Conservation (phyloP, 2,113 vertebrate genomes). For the Acrocephalus arundinaceus region DNA sequence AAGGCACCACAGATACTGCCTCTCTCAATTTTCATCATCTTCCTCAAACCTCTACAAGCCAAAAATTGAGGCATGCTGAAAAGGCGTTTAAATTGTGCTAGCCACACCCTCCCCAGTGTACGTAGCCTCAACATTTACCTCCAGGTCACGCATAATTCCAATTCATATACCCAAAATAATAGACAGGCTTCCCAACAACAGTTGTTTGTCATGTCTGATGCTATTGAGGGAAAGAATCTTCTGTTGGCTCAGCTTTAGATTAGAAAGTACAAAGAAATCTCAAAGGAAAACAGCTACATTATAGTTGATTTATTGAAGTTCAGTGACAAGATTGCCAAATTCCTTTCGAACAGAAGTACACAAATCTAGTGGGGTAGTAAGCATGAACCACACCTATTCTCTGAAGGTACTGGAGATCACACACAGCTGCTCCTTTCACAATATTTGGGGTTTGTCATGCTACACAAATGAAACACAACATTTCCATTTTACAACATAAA, state of each 20-base stretch:
- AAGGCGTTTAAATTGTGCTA: neutral
- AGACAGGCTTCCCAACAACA: neutral
- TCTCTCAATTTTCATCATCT: neutral
- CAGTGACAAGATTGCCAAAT: neutral
- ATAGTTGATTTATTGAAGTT: neutral
- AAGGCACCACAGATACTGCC: neutral
- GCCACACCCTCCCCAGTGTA: neutral
- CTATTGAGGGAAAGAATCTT: neutral
- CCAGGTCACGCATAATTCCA: neutral
- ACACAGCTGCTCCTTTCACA: conserved; percentile 40
- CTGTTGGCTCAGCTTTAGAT: neutral
- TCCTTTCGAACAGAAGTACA: neutral
- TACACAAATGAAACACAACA: neutral
- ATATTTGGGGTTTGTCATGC: neutral
- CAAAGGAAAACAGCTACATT: conserved; percentile 22
- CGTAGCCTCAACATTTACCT: neutral
- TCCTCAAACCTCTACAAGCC: neutral
- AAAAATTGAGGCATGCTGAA: neutral
- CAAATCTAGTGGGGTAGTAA: neutral
- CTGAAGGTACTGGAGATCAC: conserved; percentile 14
- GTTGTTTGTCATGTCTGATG: neutral
- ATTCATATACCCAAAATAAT: neutral
- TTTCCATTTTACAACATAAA: conserved; percentile 31
- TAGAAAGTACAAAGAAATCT: conserved; percentile 26
- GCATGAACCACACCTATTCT: conserved; percentile 24